Conservation (phyloP, 2,888 invertebrate genomes). For the Oxytorus armatus region DNA sequence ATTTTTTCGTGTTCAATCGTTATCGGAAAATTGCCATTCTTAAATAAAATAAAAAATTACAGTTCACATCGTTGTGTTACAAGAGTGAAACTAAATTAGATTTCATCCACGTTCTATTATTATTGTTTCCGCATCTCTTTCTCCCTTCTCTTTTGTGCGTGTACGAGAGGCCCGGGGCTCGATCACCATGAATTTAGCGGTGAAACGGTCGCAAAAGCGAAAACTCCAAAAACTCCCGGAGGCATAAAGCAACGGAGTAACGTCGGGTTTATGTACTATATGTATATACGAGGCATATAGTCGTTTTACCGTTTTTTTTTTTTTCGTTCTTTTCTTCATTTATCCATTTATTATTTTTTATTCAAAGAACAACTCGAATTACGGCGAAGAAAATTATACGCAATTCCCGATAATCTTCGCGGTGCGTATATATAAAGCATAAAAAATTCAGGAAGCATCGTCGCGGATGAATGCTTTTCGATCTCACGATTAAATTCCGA, state of each 20-base stretch:
- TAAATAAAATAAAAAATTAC: constrained; percentile 9
- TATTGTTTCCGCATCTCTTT: not conserved
- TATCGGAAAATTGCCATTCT: constrained; percentile 10
- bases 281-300: not conserved
- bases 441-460: constrained; percentile 75
- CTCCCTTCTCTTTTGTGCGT: not conserved
- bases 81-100: constrained; percentile 35
- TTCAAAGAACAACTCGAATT: too few relatives aligned
- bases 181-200: constrained; percentile 6
- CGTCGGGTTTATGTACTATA: constrained; percentile 7
- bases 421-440: constrained; percentile 62
- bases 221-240: constrained; percentile 16
- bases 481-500: constrained; percentile 76
- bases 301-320: constrained; percentile 14
- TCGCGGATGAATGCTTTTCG: constrained; percentile 74
- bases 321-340: constrained; percentile 8
- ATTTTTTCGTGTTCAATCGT: not conserved
- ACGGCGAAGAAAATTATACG: constrained; percentile 55
- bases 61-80: not conserved
- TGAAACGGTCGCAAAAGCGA: constrained; percentile 25
- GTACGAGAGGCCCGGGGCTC: not conserved
- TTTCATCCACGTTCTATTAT: constrained; percentile 18
- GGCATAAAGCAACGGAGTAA: constrained; percentile 7
- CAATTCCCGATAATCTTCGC: constrained; percentile 58
- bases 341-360: constrained; percentile 34